Percentiles rank a stretch among this genome's conserved stretches.
Conservation (phyloP, 37 sponge, comb jelly and placozoan genomes). For the Diacarnus erythraeanus region DNA sequence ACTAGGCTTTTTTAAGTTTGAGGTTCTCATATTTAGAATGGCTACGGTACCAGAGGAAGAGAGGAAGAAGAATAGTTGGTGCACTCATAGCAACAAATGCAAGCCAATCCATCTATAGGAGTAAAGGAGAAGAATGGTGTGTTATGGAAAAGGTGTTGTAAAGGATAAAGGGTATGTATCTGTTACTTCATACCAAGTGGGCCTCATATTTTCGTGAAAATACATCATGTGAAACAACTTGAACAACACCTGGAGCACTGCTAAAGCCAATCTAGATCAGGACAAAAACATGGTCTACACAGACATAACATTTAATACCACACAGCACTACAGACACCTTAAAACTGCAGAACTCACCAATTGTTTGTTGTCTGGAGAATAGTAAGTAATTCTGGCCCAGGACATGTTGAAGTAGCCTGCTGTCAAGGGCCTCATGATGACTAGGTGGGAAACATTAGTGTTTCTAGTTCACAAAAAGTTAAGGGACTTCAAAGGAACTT, state of each 20-base stretch:
- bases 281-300: neutral
- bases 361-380: conserved; percentile 10
- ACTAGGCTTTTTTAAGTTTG: conserved; percentile 58
- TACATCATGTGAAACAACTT: conserved; percentile 47
- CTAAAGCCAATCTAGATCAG: conserved; percentile 53
- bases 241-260: conserved; percentile 77
- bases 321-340: neutral
- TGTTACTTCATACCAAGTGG: conserved; percentile 82
- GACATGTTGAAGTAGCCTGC: conserved; percentile 79
- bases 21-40: conserved; percentile 73
- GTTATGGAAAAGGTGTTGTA: neutral
- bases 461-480: conserved; percentile 11
- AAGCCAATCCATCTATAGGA: conserved; percentile 79
- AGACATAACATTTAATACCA: neutral
- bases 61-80: conserved; percentile 83
- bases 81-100: conserved; percentile 84
- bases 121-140: neutral
- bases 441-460: conserved; percentile 77
- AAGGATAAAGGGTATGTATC: too few relatives aligned
- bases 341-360: neutral
- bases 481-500: neutral
- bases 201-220: conserved; percentile 67
- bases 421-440: conserved; percentile 54
- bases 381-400: conserved; percentile 70
- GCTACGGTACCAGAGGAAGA: conserved; percentile 82